phyloP scores from a whole-genome alignment of 2,888 invertebrate species.

The Clanis bilineata region DNA sequence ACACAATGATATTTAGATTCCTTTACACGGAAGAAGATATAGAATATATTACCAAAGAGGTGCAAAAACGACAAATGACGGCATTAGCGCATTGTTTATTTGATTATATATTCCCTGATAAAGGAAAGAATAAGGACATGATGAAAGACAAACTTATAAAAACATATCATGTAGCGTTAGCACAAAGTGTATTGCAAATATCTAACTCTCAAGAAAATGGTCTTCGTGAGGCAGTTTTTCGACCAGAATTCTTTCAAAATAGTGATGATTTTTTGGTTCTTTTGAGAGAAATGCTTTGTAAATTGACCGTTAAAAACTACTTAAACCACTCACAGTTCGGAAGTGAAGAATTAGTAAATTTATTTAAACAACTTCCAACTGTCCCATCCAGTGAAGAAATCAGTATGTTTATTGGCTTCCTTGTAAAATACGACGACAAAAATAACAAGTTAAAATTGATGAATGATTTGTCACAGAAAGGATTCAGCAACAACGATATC shows the following conservation, averaged over 20 bases:
- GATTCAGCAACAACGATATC: conserved; percentile 27
- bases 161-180: conserved; percentile 43
- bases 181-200: conserved; percentile 35
- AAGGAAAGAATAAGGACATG: conserved; percentile 34
- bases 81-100: conserved; percentile 35
- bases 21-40: conserved; percentile 33
- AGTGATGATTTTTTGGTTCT: conserved; percentile 28
- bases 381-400: conserved; percentile 32
- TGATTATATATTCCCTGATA: conserved; percentile 32
- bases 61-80: conserved; percentile 36
- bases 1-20: conserved; percentile 35
- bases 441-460: conserved; percentile 24
- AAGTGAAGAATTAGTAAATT: conserved; percentile 28
- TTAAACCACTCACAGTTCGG: conserved; percentile 26
- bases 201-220: conserved; percentile 16
- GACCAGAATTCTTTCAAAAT: conserved; percentile 36
- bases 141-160: conserved; percentile 36
- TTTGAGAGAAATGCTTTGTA: conserved; percentile 34
- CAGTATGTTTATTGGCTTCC: conserved; percentile 37
- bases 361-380: conserved; percentile 27
- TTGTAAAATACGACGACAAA: conserved; percentile 27
- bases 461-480: conserved; percentile 28
- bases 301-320: conserved; percentile 30
- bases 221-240: conserved; percentile 31
- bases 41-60: conserved; percentile 32